A percentile compares a stretch with the other conserved stretches of the same genome.
Conservation (phyloP, 2,888 invertebrate species). For the Watsonalla cultraria region DNA sequence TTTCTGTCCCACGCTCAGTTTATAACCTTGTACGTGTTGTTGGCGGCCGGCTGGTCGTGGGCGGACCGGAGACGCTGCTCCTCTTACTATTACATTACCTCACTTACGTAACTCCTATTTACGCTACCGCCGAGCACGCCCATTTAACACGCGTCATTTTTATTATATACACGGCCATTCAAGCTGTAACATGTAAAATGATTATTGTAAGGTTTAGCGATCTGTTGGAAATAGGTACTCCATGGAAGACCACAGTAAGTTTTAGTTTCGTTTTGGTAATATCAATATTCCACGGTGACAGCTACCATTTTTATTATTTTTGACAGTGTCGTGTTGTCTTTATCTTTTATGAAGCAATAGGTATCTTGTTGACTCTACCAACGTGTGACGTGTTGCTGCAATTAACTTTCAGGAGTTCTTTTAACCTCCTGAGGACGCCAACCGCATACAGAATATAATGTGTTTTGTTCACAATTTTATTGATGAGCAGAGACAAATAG, state of each 20-base stretch:
- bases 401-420: constrained; percentile 2
- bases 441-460: background rate
- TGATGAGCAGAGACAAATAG: no score
- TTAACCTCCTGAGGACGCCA: background rate
- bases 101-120: constrained; percentile 55
- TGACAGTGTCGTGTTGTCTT: no score
- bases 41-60: constrained; percentile 60
- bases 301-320: background rate
- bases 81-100: constrained; percentile 45
- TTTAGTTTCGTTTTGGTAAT: no score
- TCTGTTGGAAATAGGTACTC: no score
- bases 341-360: background rate
- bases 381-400: background rate
- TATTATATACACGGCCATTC: background rate
- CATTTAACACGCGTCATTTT: constrained; percentile 6
- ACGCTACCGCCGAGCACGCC: constrained; percentile 19
- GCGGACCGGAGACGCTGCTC: constrained; percentile 47
- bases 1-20: constrained; percentile 51
- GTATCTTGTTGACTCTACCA: background rate
- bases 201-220: no score
- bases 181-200: no score
- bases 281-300: background rate
- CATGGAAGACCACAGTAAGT: no score
- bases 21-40: constrained; percentile 57
- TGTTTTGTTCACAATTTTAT: background rate